A percentile compares a stretch with the other conserved stretches of the same genome.
Evolutionary conservation across 2,113 vertebrate species (phyloP).

Genomic region (Rostratula benghalensis): DNA sequence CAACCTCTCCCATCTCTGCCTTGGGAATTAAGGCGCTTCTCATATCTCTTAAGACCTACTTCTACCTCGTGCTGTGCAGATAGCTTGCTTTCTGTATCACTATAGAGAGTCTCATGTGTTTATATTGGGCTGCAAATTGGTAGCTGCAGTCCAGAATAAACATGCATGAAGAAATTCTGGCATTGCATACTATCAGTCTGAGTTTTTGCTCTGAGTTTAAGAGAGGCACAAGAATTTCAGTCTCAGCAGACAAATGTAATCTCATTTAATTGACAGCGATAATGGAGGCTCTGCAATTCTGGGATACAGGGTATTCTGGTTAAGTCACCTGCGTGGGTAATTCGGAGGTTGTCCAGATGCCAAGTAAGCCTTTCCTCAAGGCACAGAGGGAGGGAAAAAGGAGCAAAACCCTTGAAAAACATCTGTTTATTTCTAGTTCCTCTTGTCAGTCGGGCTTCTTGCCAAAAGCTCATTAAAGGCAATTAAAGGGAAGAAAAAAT

Average conservation of each 20-base stretch:
- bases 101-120: background rate
- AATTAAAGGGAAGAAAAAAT: conserved; percentile 34
- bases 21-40: background rate
- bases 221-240: background rate
- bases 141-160: background rate
- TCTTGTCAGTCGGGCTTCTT: conserved; percentile 33
- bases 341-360: background rate
- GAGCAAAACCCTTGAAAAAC: conserved; percentile 34
- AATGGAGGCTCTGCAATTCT: conserved; percentile 4
- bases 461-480: conserved; percentile 43
- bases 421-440: conserved; percentile 39
- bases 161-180: background rate
- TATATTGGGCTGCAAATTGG: background rate
- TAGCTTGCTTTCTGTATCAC: background rate
- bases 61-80: background rate
- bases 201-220: background rate
- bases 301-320: background rate
- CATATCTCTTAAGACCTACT: background rate
- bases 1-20: background rate
- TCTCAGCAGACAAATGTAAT: background rate
- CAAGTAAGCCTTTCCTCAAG: conserved; percentile 46
- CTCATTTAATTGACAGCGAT: background rate
- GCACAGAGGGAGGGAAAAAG: conserved; percentile 3
- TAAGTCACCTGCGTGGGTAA: conserved; percentile 29
- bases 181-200: background rate